A percentile compares a stretch with the other conserved stretches of the same genome.
Conservation (phyloP, 2,113 vertebrate genomes). For the Psilopogon haemacephalus region DNA sequence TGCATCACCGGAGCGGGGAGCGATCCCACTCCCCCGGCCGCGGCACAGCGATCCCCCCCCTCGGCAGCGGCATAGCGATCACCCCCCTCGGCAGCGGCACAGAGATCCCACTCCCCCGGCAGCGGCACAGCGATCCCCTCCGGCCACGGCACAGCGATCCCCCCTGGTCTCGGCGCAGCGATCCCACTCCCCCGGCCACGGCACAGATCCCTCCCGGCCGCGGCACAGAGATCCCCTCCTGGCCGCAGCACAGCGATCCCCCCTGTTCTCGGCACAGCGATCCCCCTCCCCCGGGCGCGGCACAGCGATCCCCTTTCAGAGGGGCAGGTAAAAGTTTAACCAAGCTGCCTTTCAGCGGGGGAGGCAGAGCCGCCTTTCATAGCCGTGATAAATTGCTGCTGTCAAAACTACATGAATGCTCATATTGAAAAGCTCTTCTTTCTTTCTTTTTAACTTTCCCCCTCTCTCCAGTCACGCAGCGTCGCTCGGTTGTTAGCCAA, state of each 20-base stretch:
- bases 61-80: conserved; percentile 40
- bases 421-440: conserved; percentile 82
- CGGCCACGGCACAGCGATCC: conserved; percentile 42
- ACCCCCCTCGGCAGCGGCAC: conserved; percentile 45
- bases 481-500: conserved; percentile 76
- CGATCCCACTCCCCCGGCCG: conserved; percentile 63
- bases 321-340: conserved; percentile 96
- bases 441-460: conserved; percentile 73
- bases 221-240: conserved; percentile 61
- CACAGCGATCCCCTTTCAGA: conserved; percentile 73
- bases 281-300: conserved; percentile 59
- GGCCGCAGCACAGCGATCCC: conserved; percentile 49
- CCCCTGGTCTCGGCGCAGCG: conserved; percentile 46
- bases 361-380: conserved; percentile 77
- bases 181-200: no score
- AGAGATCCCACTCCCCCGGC: conserved; percentile 67
- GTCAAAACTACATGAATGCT: conserved; percentile 81
- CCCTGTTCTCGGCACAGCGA: conserved; percentile 44
- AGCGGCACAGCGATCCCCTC: conserved; percentile 58
- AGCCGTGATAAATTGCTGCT: conserved; percentile 79
- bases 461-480: conserved; percentile 70
- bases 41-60: conserved; percentile 61
- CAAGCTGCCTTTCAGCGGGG: conserved; percentile 75
- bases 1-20: conserved; percentile 62
- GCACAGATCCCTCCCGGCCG: no score